These are phyloP conservation scores for Caenorhabditis zanzibari DNA, from an alignment of 2,888 invertebrate genomes.

Conservation along the genomic window DNA sequence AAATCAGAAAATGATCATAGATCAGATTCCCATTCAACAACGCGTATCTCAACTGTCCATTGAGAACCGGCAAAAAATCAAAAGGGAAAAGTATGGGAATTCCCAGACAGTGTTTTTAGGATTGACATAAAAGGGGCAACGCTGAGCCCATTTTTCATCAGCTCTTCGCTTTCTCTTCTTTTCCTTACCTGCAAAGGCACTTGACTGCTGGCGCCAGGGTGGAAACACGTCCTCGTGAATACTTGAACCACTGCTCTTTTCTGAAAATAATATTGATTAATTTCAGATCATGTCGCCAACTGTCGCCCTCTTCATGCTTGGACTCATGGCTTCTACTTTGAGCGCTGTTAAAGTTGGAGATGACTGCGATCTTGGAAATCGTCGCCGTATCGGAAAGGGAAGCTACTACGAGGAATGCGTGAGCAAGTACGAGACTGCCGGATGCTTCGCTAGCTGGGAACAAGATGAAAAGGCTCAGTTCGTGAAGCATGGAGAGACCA, in stretches of 20 bases:
- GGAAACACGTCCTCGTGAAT: constrained; percentile 68
- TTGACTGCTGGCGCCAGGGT: constrained; percentile 74
- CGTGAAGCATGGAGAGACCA: constrained; percentile 38
- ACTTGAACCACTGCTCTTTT: constrained; percentile 65
- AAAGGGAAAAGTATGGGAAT: constrained; percentile 18
- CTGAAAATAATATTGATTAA: constrained; percentile 44
- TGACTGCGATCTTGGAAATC: constrained; percentile 49
- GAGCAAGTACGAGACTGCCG: constrained; percentile 56
- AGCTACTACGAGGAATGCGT: constrained; percentile 64
- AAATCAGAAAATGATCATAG: constrained; percentile 2
- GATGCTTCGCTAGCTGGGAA: constrained; percentile 62
- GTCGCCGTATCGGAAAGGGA: constrained; percentile 58
- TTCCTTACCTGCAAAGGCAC: constrained; percentile 70
- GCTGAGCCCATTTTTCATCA: neutral
- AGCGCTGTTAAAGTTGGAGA: constrained; percentile 44
- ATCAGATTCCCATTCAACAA: neutral
- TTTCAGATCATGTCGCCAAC: constrained; percentile 41
- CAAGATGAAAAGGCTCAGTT: constrained; percentile 41
- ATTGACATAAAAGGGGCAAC: constrained; percentile 19
- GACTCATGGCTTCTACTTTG: constrained; percentile 21
- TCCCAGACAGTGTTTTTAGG: constrained; percentile 17
- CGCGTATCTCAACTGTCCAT: neutral
- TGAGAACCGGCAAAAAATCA: constrained; percentile 28
- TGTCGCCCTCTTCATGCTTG: constrained; percentile 29
- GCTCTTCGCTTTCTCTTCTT: constrained; percentile 5